Evolutionary conservation across 2,888 invertebrate species (phyloP).

Genomic region (Tryphoninae sp.): DNA sequence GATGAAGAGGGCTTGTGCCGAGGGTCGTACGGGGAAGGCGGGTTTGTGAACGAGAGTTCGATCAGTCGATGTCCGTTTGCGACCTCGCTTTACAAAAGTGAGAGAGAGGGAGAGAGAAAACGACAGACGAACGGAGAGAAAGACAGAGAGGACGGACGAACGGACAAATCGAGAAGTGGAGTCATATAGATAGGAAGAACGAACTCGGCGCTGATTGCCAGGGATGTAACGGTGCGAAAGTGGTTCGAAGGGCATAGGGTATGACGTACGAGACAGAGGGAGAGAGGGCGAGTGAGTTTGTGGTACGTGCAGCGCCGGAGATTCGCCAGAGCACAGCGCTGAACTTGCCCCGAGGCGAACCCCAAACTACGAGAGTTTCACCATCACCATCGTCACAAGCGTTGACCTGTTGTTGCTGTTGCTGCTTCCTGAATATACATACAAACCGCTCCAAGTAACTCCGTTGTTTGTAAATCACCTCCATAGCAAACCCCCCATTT

Average conservation of each 20-base stretch:
- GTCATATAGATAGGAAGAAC: slow-evolving; percentile 57
- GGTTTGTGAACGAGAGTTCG: slow-evolving; percentile 61
- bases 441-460: slow-evolving; percentile 53
- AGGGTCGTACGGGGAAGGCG: slow-evolving; percentile 35
- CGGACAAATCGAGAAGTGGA: slow-evolving; percentile 62
- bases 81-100: slow-evolving; percentile 54
- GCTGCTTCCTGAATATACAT: slow-evolving; percentile 50
- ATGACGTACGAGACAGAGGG: slow-evolving; percentile 22
- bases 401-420: slow-evolving; percentile 50
- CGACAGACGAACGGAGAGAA: slow-evolving; percentile 22
- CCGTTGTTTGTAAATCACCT: slow-evolving; percentile 61
- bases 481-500: slow-evolving; percentile 37
- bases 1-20: slow-evolving; percentile 69
- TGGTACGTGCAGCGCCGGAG: slow-evolving; percentile 48
- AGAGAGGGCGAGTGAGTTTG: slow-evolving; percentile 25
- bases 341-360: slow-evolving; percentile 45
- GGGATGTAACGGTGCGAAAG: slow-evolving; percentile 60
- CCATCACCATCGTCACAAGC: slow-evolving; percentile 38
- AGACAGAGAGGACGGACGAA: slow-evolving; percentile 24
- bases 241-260: slow-evolving; percentile 33
- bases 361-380: slow-evolving; percentile 46
- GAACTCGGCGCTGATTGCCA: slow-evolving; percentile 63
- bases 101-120: slow-evolving; percentile 36
- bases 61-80: slow-evolving; percentile 60
- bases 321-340: slow-evolving; percentile 45